phyloP scores from a whole-genome alignment of 2,797 vertebrate species.

The Odontamblyopus lacepedii region DNA sequence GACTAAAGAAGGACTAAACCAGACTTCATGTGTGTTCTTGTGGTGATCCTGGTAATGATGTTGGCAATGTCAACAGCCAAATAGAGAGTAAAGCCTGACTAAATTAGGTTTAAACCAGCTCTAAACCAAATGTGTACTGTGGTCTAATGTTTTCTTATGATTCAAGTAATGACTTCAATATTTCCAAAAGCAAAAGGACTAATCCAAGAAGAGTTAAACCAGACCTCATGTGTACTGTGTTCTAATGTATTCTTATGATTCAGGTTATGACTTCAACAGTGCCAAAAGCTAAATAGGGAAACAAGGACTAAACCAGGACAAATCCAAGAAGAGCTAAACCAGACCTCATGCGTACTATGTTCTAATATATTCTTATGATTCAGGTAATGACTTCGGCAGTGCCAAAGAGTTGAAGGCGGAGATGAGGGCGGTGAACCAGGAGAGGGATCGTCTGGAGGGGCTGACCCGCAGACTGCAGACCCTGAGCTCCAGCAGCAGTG shows the following conservation, averaged over 20 bases:
- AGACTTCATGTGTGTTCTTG: not conserved
- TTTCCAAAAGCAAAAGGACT: no score
- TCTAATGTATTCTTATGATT: slow-evolving; percentile 43
- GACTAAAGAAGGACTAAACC: not conserved
- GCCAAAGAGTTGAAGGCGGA: slow-evolving; percentile 87
- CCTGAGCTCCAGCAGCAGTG: slow-evolving; percentile 75
- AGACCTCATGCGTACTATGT: not conserved
- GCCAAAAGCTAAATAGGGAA: no score
- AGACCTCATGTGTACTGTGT: not conserved
- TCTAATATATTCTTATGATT: slow-evolving; percentile 42
- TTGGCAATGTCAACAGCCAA: slow-evolving; percentile 78
- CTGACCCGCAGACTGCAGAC: slow-evolving; percentile 79
- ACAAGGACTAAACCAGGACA: no score
- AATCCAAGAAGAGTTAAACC: no score
- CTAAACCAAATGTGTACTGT: not conserved
- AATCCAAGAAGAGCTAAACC: not conserved
- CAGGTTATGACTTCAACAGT: slow-evolving; percentile 70
- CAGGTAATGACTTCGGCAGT: slow-evolving; percentile 85
- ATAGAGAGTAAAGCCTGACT: not conserved
- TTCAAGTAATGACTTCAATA: not conserved
- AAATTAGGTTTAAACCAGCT: not conserved
- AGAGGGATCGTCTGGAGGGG: slow-evolving; percentile 83
- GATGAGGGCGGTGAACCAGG: slow-evolving; percentile 79
- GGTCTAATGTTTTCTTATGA: no score
- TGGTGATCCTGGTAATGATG: slow-evolving; percentile 65